Conservation (phyloP, 2,113 vertebrate species). For the Amphilophus citrinellus region DNA sequence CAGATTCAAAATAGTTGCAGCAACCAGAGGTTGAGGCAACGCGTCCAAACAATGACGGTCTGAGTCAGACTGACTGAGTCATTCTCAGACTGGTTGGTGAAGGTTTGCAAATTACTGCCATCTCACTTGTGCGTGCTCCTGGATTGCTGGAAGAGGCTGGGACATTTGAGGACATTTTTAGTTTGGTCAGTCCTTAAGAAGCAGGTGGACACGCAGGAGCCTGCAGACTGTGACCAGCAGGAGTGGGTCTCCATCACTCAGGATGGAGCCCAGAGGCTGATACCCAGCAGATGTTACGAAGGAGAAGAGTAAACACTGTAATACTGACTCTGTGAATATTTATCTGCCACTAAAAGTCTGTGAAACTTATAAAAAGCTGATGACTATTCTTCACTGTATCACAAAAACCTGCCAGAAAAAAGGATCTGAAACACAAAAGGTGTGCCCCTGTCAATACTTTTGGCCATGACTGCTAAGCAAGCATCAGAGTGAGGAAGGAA, state of each 20-base stretch:
- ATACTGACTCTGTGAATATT: background rate
- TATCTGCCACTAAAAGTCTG: too few relatives aligned
- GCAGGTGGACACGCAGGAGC: background rate
- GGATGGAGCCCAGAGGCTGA: background rate
- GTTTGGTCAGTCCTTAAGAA: background rate
- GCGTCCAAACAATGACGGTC: too few relatives aligned
- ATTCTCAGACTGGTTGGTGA: too few relatives aligned
- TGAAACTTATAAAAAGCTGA: too few relatives aligned
- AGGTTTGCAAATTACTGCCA: too few relatives aligned
- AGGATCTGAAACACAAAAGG: too few relatives aligned
- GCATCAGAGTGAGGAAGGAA: too few relatives aligned
- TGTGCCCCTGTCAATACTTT: too few relatives aligned
- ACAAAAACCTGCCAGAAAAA: too few relatives aligned
- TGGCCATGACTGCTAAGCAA: too few relatives aligned
- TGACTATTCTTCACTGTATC: too few relatives aligned
- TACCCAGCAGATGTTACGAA: background rate
- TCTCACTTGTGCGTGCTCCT: background rate
- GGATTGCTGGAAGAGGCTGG: background rate
- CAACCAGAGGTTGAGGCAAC: background rate
- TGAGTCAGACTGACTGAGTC: too few relatives aligned
- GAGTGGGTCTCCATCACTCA: background rate
- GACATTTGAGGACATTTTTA: conserved; percentile 2
- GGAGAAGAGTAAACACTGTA: background rate
- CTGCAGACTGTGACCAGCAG: background rate
- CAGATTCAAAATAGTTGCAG: background rate